Conservation (phyloP, 1,140 invertebrate species). For the Epicauta chinensis region DNA sequence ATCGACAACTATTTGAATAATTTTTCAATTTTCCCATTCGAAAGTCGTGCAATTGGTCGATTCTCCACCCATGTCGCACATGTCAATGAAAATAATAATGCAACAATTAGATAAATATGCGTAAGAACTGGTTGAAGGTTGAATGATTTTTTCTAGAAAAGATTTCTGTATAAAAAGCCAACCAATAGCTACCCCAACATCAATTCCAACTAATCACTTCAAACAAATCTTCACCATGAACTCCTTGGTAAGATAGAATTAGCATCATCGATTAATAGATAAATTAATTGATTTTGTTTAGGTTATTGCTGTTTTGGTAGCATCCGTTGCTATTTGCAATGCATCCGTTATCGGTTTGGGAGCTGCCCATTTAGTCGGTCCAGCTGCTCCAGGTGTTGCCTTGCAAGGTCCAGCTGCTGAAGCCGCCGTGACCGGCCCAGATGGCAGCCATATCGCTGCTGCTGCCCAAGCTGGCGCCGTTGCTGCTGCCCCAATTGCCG, state of each 20-base stretch:
- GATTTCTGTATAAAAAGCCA: conserved; percentile 16
- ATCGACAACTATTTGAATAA: too few species aligned
- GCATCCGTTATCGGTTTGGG: conserved; percentile 28
- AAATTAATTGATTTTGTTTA: conserved; percentile 4
- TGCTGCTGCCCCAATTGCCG: conserved; percentile 12
- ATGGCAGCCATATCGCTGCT: conserved; percentile 21
- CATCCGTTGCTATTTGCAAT: conserved; percentile 27
- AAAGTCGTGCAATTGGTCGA: background rate
- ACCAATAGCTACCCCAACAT: background rate
- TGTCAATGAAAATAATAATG: conserved; percentile 14
- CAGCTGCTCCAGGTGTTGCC: conserved; percentile 31
- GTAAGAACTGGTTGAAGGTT: conserved; percentile 21
- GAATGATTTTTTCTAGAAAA: conserved; percentile 9
- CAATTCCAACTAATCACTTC: conserved; percentile 13
- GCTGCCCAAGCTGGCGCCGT: conserved; percentile 21
- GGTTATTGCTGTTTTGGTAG: conserved; percentile 30
- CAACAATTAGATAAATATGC: conserved; percentile 15
- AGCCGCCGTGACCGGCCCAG: conserved; percentile 20
- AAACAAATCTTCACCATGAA: conserved; percentile 26
- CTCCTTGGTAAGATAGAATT: conserved; percentile 29
- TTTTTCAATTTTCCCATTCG: too few species aligned
- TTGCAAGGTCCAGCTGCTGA: conserved; percentile 22
- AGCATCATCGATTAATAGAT: background rate
- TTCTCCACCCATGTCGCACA: conserved; percentile 15
- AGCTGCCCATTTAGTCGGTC: conserved; percentile 31